A percentile compares a stretch with the other conserved stretches of the same genome.
These are phyloP conservation scores for Suricata suricatta DNA, from an alignment of 2,113 vertebrate species.

Conservation along the genomic window DNA sequence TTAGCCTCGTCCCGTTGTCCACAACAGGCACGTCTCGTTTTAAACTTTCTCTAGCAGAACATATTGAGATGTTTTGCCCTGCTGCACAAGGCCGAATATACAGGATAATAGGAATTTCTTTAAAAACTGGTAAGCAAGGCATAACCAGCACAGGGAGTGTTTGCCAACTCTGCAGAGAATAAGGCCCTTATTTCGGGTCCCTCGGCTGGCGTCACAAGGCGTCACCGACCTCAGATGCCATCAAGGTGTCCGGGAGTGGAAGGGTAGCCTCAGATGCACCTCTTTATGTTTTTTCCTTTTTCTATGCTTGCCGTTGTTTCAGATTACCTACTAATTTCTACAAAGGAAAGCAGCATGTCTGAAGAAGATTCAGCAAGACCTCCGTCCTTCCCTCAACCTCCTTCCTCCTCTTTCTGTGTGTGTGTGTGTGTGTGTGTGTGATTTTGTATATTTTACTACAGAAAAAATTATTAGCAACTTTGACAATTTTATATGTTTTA, in stretches of 20 bases:
- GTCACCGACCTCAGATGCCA: not conserved
- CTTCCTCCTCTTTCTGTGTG: not conserved
- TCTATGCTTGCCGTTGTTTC: conserved; percentile 9
- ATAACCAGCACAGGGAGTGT: not conserved
- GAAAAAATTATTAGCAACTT: conserved; percentile 35
- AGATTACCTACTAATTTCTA: conserved; percentile 57
- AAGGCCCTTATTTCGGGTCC: not conserved
- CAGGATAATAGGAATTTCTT: conserved; percentile 67
- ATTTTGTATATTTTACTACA: conserved; percentile 20
- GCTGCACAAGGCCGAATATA: conserved; percentile 63
- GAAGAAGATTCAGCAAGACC: not conserved
- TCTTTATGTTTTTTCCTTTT: not conserved
- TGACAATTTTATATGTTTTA: not conserved
- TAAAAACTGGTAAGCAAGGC: conserved; percentile 66
- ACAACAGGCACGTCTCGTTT: conserved; percentile 62
- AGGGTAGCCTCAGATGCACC: not conserved
- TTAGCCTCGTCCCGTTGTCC: conserved; percentile 43
- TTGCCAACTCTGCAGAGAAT: not conserved
- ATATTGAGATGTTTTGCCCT: conserved; percentile 68
- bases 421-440: not conserved
- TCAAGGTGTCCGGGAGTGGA: not conserved
- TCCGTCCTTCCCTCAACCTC: not conserved
- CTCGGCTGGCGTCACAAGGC: not conserved
- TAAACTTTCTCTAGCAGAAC: conserved; percentile 78
- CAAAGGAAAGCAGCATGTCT: not conserved